A percentile compares a stretch with the other conserved stretches of the same genome.
phyloP scores from a whole-genome alignment of 2,888 invertebrate species.

The Mimas tiliae region DNA sequence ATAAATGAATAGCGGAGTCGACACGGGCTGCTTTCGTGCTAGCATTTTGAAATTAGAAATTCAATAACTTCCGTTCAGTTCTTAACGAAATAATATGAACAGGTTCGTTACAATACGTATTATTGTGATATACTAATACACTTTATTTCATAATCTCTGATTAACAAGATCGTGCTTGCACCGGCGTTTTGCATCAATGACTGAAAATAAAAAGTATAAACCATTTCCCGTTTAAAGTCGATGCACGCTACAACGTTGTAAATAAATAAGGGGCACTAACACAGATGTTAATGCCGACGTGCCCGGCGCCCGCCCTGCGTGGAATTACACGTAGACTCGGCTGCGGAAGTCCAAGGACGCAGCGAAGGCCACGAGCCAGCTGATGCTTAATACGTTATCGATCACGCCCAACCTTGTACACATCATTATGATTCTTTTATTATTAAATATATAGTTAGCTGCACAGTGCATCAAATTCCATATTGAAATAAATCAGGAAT shows the following conservation, averaged over 20 bases:
- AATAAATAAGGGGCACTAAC: background rate
- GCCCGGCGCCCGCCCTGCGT: background rate
- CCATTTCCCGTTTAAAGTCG: constrained; percentile 22
- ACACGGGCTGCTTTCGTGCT: constrained; percentile 7
- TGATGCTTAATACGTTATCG: constrained; percentile 6
- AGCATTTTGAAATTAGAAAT: background rate
- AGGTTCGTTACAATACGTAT: background rate
- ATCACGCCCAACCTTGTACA: constrained; percentile 4
- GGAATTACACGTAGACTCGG: constrained; percentile 4
- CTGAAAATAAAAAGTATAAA: background rate
- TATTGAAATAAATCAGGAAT: background rate
- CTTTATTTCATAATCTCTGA: too few relatives aligned
- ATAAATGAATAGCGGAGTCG: constrained; percentile 9
- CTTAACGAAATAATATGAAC: background rate
- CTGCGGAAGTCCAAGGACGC: constrained; percentile 23
- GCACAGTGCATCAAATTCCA: background rate
- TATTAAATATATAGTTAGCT: background rate
- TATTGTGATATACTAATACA: too few relatives aligned
- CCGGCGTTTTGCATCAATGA: background rate
- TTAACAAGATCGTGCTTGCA: background rate
- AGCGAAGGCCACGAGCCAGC: constrained; percentile 22
- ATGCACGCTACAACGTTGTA: constrained; percentile 32
- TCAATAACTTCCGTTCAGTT: background rate
- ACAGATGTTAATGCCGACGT: background rate
- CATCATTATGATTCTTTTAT: constrained; percentile 6